phyloP scores from a whole-genome alignment of 2,797 vertebrate genomes.

The Erethizon dorsatum region DNA sequence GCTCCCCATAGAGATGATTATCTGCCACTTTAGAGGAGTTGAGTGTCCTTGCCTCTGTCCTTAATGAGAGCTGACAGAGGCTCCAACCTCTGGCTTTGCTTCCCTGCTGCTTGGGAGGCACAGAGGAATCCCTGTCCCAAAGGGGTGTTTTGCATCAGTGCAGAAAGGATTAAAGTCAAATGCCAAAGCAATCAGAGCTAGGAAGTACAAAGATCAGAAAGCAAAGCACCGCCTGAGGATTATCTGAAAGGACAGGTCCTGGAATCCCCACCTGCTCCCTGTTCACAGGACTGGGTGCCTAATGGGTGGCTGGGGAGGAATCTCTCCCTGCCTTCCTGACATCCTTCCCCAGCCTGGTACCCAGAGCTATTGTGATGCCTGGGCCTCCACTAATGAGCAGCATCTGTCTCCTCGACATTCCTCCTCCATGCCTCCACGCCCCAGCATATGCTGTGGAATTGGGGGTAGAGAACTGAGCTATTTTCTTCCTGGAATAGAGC shows the following conservation, averaged over 20 bases:
- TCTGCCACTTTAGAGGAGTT: constrained; percentile 1
- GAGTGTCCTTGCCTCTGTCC: constrained; percentile 60
- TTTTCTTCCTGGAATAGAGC: background rate
- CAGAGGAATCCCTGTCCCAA: background rate
- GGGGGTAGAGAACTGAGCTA: background rate
- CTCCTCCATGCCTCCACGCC: too few relatives aligned
- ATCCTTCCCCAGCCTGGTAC: background rate
- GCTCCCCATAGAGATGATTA: constrained; percentile 62
- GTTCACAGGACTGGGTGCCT: background rate
- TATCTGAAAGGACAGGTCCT: constrained; percentile 12
- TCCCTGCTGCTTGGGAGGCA: background rate
- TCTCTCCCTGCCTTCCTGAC: too few relatives aligned
- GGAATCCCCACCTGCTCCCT: background rate
- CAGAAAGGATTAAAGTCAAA: constrained; percentile 80
- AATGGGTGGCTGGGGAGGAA: background rate
- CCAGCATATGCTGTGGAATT: background rate
- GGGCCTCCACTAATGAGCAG: fast-evolving
- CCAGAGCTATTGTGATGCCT: fast-evolving
- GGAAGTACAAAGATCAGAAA: background rate
- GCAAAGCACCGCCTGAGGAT: background rate
- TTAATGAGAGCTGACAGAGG: constrained; percentile 98
- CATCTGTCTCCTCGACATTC: too few relatives aligned
- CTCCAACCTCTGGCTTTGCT: constrained; percentile 93
- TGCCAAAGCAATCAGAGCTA: constrained; percentile 14
- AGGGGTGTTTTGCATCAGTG: constrained; percentile 47